phyloP scores from a whole-genome alignment of 1,140 invertebrate genomes.

The Chrysomallon squamiferum region DNA sequence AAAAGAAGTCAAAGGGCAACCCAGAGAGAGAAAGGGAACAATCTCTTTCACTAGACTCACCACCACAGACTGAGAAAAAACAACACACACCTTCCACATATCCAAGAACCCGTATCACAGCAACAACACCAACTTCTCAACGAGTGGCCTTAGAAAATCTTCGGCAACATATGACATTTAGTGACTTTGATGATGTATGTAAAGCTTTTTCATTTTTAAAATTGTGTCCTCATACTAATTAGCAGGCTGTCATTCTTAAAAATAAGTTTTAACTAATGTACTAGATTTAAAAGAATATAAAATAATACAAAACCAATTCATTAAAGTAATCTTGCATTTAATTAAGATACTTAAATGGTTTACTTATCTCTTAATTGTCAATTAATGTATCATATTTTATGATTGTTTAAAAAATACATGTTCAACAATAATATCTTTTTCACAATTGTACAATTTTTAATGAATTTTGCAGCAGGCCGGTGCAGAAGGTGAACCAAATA shows the following conservation, averaged over 20 bases:
- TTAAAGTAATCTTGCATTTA: too few species aligned
- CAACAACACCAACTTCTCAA: conserved; percentile 48
- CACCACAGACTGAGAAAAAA: conserved; percentile 46
- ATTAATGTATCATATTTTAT: background rate
- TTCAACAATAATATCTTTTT: too few species aligned
- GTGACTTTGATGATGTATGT: conserved; percentile 57
- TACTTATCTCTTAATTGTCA: background rate
- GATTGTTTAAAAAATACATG: too few species aligned
- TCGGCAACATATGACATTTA: conserved; percentile 53
- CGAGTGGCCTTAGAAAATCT: conserved; percentile 56
- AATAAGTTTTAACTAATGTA: too few species aligned
- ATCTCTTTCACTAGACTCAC: conserved; percentile 52
- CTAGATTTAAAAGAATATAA: too few species aligned
- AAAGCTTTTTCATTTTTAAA: background rate
- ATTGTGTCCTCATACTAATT: background rate
- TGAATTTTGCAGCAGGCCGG: conserved; percentile 30
- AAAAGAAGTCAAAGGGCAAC: conserved; percentile 55
- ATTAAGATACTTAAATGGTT: too few species aligned
- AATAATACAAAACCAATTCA: too few species aligned
- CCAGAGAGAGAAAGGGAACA: conserved; percentile 56
- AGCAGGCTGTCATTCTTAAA: too few species aligned
- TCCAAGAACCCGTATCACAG: conserved; percentile 50
- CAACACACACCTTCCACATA: conserved; percentile 51
- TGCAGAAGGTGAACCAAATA: conserved; percentile 57
- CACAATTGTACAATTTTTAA: too few species aligned